Base-by-base conservation (phyloP, 2,797 vertebrate species). In the Morus bassanus region DNA sequence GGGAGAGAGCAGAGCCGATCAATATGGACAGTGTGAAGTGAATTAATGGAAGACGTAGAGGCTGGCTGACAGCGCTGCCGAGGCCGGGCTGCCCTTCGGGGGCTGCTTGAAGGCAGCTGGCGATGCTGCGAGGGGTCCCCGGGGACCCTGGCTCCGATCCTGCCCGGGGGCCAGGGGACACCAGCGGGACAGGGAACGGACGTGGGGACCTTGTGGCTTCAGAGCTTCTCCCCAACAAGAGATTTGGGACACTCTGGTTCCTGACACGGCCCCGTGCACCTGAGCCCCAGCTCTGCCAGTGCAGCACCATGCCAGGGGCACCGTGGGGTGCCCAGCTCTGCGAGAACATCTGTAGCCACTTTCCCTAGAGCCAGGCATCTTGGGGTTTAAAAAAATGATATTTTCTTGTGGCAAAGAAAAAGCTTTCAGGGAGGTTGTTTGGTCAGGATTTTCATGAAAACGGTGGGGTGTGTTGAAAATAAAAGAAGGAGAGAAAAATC, bases 11-110 rank as follows among this genome's bases (percentile, higher is more conserved):
- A 75, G 85, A 87, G 37, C 88, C 87, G 93, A 97, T 97, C 97
- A 72, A 97, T 97, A 96, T 13, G 59, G 82, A 91, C 94, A 92
- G 95, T 97, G 96, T 97, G 94, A 98, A 97, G 94, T 96, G 96
- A 97, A 97, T 97, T 97, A 97, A 97, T 97, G 95, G 95, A 96
- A 95, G 91, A 92, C 85, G 91, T 85, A 76, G 90, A 97, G 87
- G 85, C 80, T 77, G 92, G 81, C 94, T 93, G 90, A 96, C 96
- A 95, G 82, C 89, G 46, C 89, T 89, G 95, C 80, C 45, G 95
- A 61, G 87, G 75, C 94, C 72, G 46, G 54, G 85, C 95, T 83
- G 84, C 91, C 96, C 96, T 94, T 81, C 41, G 87, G 93, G 94
- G 94, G 65, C 69, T 85, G 81, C 88, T 83, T 22, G 61, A 35